phyloP scores from a whole-genome alignment of 2,113 vertebrate species.

The Leptobrachium ailaonicum region DNA sequence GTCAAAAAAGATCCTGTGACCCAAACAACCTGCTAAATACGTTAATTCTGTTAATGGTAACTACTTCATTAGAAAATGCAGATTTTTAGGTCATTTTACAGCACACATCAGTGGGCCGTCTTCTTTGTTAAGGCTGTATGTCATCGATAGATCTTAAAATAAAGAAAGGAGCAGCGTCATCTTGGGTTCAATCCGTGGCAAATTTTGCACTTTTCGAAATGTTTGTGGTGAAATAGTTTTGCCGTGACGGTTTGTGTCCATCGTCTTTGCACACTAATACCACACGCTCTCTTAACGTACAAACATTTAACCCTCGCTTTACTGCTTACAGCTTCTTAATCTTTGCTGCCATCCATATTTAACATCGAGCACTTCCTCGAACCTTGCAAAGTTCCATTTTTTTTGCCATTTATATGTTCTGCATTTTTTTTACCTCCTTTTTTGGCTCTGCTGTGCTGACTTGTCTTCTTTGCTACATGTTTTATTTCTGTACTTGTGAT shows the following conservation, averaged over 20 bases:
- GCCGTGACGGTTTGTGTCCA: neutral
- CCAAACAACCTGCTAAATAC: no score
- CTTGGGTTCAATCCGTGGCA: no score
- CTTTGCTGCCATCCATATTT: slow-evolving; percentile 16
- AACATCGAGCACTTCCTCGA: slow-evolving; percentile 2
- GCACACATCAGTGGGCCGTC: no score
- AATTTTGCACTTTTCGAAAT: no score
- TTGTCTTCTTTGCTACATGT: slow-evolving; percentile 78
- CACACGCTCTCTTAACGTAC: slow-evolving; percentile 55
- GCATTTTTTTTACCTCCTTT: slow-evolving; percentile 64
- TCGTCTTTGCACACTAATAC: slow-evolving; percentile 58
- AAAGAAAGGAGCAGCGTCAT: no score
- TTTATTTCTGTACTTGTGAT: slow-evolving; percentile 95
- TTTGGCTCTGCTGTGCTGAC: slow-evolving; percentile 75
- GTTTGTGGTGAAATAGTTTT: no score
- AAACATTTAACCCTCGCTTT: slow-evolving; percentile 56
- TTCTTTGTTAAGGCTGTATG: no score
- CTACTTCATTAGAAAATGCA: no score
- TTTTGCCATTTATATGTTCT: slow-evolving; percentile 52
- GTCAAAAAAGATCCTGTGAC: no score
- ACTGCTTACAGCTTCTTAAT: slow-evolving; percentile 67
- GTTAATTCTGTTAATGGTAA: no score
- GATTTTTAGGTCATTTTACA: no score
- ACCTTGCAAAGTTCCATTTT: slow-evolving; percentile 37
- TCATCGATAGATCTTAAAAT: no score